Base-by-base conservation (phyloP, 1,140 invertebrate species). In the Phymastichus coffea region DNA sequence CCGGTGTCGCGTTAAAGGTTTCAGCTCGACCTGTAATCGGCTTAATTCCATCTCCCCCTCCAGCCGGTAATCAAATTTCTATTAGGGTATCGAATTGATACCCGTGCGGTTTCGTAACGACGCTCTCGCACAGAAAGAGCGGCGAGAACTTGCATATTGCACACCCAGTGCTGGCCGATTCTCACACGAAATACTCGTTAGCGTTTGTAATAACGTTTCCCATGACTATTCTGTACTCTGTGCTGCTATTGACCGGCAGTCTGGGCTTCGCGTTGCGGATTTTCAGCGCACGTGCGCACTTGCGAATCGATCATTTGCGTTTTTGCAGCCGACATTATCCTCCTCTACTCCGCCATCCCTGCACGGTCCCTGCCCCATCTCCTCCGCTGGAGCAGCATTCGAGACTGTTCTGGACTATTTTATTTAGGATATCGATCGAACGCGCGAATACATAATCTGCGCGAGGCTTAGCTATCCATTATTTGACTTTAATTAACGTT, bases 51-150 rank as follows among this genome's bases (percentile, higher is more conserved):
- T 30, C 44, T 14, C n/a, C n/a, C 12, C n/a, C n/a, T n/a, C 14
- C 33, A n/a, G 12, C 2, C 25, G 6, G 9, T 33, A 51, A 51
- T 57, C 25, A 57, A 48, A 57, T 48, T 47, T 38, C 41, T 26
- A 41, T 49, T 23, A 38, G 35, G 15, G 19, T 22, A 51, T 58
- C 26, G 26, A 43, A 40, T 23, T 23, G 19, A n/a, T n/a, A n/a
- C n/a, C 28, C 20, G 14, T 4, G 10, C 15, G 37, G n/a, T 7
- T n/a, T 38, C 37, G 4, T 4, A 7, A n/a, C 7, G n/a, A n/a
- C n/a, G n/a, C n/a, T n/a, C n/a, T n/a, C n/a, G n/a, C n/a, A n/a
- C n/a, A n/a, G n/a, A n/a, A n/a, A n/a, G n/a, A n/a, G n/a, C n/a
- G n/a, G n/a, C n/a, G n/a, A n/a, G n/a, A n/a, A n/a, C n/a, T n/a